These are phyloP conservation scores for Saccopteryx bilineata DNA, from an alignment of 2,113 vertebrate species.

Conservation along the genomic window DNA sequence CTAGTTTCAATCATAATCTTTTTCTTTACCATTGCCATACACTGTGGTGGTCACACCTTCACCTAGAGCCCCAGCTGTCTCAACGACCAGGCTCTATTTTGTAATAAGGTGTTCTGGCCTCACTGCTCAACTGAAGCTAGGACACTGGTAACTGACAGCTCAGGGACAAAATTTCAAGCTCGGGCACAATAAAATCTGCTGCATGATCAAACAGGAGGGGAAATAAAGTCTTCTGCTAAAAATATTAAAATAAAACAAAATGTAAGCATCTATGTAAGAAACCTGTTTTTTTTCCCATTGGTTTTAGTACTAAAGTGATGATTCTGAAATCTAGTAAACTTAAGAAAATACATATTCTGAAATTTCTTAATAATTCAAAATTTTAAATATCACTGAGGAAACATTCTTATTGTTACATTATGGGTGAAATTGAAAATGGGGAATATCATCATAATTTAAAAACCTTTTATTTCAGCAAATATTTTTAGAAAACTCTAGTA, in stretches of 20 bases:
- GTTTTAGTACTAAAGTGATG: background rate
- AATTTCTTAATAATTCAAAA: background rate
- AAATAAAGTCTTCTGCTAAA: background rate
- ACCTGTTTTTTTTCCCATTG: background rate
- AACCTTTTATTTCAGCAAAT: background rate
- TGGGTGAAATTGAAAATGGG: background rate
- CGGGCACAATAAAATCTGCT: background rate
- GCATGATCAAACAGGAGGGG: background rate
- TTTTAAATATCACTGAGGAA: background rate
- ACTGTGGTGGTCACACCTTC: rapidly evolving
- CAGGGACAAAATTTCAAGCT: background rate
- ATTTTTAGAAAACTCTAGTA: background rate
- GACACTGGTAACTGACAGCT: rapidly evolving
- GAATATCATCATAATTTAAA: background rate
- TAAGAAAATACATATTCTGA: background rate
- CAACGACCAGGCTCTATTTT: background rate
- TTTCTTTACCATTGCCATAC: background rate
- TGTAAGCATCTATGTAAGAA: background rate
- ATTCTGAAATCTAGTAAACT: background rate
- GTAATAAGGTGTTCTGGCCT: rapidly evolving
- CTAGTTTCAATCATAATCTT: background rate
- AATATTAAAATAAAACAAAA: background rate
- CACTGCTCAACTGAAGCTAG: rapidly evolving
- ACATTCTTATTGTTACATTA: background rate
- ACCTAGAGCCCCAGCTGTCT: rapidly evolving